A percentile compares a stretch with the other conserved stretches of the same genome.
Conservation (phyloP, 1,140 invertebrate species). For the Drosophila triauraria region DNA sequence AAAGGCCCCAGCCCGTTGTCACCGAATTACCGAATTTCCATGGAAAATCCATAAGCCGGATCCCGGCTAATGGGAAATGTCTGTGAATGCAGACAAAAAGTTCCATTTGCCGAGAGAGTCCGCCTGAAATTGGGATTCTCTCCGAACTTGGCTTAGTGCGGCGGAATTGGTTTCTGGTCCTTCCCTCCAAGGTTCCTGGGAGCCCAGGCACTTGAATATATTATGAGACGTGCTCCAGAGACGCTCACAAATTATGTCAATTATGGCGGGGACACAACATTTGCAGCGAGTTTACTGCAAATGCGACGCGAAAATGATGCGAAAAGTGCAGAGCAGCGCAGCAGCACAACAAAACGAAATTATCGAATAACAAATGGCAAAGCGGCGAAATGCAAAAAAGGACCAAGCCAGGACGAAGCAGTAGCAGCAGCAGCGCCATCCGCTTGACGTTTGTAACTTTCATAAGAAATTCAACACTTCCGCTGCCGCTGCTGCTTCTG, state of each 20-base stretch:
- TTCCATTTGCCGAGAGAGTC: slow-evolving; percentile 11
- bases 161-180: slow-evolving; percentile 33
- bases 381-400: slow-evolving; percentile 14
- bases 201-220: slow-evolving; percentile 31
- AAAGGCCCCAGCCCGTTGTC: slow-evolving; percentile 45
- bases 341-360: slow-evolving; percentile 45
- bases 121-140: slow-evolving; percentile 27
- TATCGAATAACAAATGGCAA: slow-evolving; percentile 56
- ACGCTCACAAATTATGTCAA: slow-evolving; percentile 58
- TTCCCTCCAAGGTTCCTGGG: not conserved
- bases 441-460: slow-evolving; percentile 52
- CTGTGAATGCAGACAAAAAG: slow-evolving; percentile 51
- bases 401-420: slow-evolving; percentile 17
- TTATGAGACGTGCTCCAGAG: slow-evolving; percentile 45
- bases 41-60: slow-evolving; percentile 49
- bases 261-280: slow-evolving; percentile 41
- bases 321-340: slow-evolving; percentile 41
- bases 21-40: slow-evolving; percentile 51
- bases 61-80: slow-evolving; percentile 58
- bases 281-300: slow-evolving; percentile 38
- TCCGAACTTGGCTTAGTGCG: slow-evolving; percentile 38
- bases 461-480: slow-evolving; percentile 71
- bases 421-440: slow-evolving; percentile 13
- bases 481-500: slow-evolving; percentile 22
- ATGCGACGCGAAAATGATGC: slow-evolving; percentile 53